Conservation (phyloP, 2,113 vertebrate species). For the Choloepus hoffmanni region DNA sequence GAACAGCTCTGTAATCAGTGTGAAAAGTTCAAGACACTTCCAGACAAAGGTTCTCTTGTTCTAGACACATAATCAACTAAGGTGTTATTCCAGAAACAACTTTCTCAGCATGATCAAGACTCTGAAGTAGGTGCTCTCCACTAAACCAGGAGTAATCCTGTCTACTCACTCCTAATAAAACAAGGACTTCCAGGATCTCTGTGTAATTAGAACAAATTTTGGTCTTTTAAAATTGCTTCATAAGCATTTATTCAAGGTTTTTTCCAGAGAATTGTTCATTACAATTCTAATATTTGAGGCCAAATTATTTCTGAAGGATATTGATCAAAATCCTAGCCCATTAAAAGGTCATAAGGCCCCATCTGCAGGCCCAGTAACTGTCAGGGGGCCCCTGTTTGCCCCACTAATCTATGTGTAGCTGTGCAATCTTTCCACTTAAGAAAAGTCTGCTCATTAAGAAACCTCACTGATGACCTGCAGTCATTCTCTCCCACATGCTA, state of each 20-base stretch:
- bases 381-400: not conserved
- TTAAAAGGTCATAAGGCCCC: not conserved
- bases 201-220: not conserved
- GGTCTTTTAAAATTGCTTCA: conserved; percentile 14
- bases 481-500: not conserved
- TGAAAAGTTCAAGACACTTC: conserved; percentile 16
- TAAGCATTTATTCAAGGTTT: not conserved
- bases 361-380: not conserved
- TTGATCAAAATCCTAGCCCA: not conserved
- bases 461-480: not conserved
- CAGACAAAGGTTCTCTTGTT: not conserved
- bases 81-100: conserved; percentile 9
- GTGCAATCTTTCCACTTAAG: not conserved
- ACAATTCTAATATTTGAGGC: conserved; percentile 11
- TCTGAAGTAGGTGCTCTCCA: not conserved
- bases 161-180: not conserved
- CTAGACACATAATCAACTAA: conserved; percentile 26
- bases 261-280: not conserved
- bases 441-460: not conserved
- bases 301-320: conserved; percentile 27
- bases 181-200: not conserved
- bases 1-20: not conserved
- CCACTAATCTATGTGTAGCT: not conserved
- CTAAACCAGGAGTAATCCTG: not conserved
- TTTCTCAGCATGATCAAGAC: not conserved